Conservation (phyloP, 1,140 invertebrate genomes). For the Cyclina sinensis region DNA sequence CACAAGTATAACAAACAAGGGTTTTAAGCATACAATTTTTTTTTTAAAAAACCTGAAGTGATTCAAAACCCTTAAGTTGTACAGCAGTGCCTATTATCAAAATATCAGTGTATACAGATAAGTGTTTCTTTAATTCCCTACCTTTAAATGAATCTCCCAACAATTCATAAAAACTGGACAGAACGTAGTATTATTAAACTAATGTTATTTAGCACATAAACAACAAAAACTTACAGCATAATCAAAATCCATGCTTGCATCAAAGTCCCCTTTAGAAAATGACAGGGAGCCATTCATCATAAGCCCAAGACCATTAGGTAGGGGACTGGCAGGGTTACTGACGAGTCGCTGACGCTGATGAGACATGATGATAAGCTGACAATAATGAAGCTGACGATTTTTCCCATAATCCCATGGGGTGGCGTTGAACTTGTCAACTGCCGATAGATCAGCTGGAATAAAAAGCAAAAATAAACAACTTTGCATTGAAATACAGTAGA, state of each 20-base stretch:
- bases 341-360: constrained; percentile 82
- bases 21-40: too few relatives aligned
- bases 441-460: constrained; percentile 82
- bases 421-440: constrained; percentile 82
- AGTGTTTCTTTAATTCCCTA: too few relatives aligned
- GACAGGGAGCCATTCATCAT: constrained; percentile 55
- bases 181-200: not conserved
- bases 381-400: constrained; percentile 85
- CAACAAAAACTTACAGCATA: constrained; percentile 50
- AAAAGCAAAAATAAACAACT: too few relatives aligned
- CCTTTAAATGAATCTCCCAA: too few relatives aligned
- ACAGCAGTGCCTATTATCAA: too few relatives aligned
- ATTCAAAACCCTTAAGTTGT: too few relatives aligned
- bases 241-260: constrained; percentile 63
- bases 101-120: too few relatives aligned
- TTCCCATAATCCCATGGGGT: constrained; percentile 86
- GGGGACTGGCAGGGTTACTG: constrained; percentile 78
- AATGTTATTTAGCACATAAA: not conserved
- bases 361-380: constrained; percentile 86
- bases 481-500: too few relatives aligned
- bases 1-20: too few relatives aligned
- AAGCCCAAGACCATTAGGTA: constrained; percentile 78
- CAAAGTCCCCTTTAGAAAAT: constrained; percentile 53
- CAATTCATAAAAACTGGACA: not conserved
- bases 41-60: too few relatives aligned